phyloP scores from a whole-genome alignment of 2,113 vertebrate genomes.

The Plectropomus leopardus region DNA sequence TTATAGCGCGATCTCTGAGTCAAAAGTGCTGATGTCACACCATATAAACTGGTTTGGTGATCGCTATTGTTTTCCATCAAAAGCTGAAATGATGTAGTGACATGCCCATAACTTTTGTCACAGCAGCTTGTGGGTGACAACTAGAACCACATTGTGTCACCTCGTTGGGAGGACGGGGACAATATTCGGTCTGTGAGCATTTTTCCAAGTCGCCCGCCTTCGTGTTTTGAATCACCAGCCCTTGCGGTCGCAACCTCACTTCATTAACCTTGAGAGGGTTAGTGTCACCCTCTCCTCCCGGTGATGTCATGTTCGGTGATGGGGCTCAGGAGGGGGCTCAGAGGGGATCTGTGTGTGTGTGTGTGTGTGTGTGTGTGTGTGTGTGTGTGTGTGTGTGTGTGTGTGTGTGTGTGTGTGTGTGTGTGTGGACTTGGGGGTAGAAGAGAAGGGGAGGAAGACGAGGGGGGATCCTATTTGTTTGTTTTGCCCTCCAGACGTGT shows the following conservation, averaged over 20 bases:
- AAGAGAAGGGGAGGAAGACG: constrained; percentile 20
- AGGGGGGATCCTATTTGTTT: constrained; percentile 81
- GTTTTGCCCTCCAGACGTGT: constrained; percentile 83
- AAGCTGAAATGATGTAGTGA: too few species aligned
- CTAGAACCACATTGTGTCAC: background rate
- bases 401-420: constrained; percentile 17
- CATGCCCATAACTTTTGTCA: background rate
- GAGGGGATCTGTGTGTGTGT: constrained; percentile 4
- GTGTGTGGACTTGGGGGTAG: constrained; percentile 35
- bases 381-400: background rate
- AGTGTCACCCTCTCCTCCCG: constrained; percentile 55
- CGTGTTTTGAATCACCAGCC: constrained; percentile 40
- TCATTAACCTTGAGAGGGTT: constrained; percentile 73
- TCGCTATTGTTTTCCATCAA: background rate
- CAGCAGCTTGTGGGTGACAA: background rate
- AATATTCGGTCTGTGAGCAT: background rate
- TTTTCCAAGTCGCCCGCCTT: constrained; percentile 19
- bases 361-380: background rate
- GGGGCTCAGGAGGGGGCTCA: background rate
- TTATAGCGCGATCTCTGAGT: too few species aligned
- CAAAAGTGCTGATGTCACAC: too few species aligned
- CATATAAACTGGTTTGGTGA: too few species aligned
- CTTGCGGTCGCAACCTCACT: constrained; percentile 39
- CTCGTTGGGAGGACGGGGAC: background rate
- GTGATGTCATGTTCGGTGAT: constrained; percentile 69